Evolutionary conservation across 2,797 vertebrate genomes (phyloP).

Genomic region (Protonibea diacanthus): DNA sequence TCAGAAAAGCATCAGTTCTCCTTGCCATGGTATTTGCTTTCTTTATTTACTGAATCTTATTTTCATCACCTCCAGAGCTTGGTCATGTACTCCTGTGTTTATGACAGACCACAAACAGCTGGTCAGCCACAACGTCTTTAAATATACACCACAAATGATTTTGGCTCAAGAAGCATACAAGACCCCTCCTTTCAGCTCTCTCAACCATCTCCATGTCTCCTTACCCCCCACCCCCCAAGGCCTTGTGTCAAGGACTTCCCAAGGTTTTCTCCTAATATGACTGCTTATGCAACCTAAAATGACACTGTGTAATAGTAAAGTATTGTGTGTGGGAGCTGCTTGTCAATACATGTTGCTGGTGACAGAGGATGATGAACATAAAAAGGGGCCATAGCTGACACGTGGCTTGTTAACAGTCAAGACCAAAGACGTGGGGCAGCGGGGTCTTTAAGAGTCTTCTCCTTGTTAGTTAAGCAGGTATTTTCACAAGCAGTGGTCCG

Average conservation of each 20-base stretch:
- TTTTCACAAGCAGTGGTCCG: conserved; percentile 1
- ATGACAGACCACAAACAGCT: not conserved
- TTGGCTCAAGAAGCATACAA: not conserved
- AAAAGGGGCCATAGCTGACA: not conserved
- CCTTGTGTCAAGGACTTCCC: too few relatives aligned
- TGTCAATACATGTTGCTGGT: not conserved
- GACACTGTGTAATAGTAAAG: not conserved
- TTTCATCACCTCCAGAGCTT: conserved; percentile 4
- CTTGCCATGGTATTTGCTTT: not conserved
- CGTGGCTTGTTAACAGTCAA: conserved; percentile 8
- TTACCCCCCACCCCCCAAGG: not conserved
- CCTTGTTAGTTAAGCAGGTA: not conserved
- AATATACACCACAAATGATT: not conserved
- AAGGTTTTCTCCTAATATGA: too few relatives aligned
- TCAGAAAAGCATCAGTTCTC: not conserved
- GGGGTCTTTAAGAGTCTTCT: not conserved
- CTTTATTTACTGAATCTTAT: not conserved
- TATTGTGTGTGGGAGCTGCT: not conserved
- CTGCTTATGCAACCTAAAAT: not conserved
- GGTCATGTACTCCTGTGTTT: not conserved
- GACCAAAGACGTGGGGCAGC: not conserved
- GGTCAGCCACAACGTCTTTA: not conserved
- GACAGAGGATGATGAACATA: not conserved
- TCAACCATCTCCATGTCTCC: not conserved
- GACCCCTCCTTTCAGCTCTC: not conserved